Percentiles rank a stretch among this genome's conserved stretches.
These are phyloP conservation scores for Pseudorhiza aurosa DNA, from an alignment of 30 jellyfish, hydroid and myxozoan genomes.

Conservation along the genomic window DNA sequence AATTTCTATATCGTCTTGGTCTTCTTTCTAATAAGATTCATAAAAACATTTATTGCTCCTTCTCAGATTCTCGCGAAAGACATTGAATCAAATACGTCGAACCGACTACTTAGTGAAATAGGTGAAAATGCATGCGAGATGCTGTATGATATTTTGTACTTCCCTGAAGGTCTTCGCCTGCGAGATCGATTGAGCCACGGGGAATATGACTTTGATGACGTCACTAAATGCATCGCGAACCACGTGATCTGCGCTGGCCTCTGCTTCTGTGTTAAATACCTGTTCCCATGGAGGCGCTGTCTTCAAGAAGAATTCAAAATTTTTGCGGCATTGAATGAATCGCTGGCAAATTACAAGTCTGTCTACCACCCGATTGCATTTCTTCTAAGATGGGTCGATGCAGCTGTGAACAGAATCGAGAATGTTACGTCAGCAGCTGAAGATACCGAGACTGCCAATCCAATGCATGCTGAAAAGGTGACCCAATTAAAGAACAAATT, in stretches of 20 bases:
- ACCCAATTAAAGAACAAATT: background rate
- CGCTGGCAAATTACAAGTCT: conserved; percentile 12
- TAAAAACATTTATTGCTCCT: too few species aligned
- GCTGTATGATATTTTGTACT: conserved; percentile 49
- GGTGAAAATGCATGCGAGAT: conserved; percentile 34
- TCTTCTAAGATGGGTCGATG: conserved; percentile 7
- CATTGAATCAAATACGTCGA: conserved; percentile 4
- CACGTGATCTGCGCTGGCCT: conserved; percentile 53
- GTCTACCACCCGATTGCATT: conserved; percentile 52
- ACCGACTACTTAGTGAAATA: conserved; percentile 36
- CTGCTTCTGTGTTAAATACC: conserved; percentile 47
- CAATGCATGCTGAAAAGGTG: background rate
- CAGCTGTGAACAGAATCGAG: conserved; percentile 11
- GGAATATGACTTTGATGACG: conserved; percentile 40
- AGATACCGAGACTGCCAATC: background rate
- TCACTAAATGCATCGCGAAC: conserved; percentile 36
- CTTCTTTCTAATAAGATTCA: too few species aligned
- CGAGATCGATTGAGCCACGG: conserved; percentile 84
- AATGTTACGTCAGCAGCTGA: background rate
- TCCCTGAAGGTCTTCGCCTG: conserved; percentile 72
- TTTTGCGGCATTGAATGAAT: background rate
- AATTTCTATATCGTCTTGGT: too few species aligned
- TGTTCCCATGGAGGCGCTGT: conserved; percentile 53
- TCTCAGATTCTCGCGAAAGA: conserved; percentile 60
- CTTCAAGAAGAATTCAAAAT: background rate